Base-by-base conservation (phyloP, 1,140 invertebrate species). In the Aporrectodea caliginosa region DNA sequence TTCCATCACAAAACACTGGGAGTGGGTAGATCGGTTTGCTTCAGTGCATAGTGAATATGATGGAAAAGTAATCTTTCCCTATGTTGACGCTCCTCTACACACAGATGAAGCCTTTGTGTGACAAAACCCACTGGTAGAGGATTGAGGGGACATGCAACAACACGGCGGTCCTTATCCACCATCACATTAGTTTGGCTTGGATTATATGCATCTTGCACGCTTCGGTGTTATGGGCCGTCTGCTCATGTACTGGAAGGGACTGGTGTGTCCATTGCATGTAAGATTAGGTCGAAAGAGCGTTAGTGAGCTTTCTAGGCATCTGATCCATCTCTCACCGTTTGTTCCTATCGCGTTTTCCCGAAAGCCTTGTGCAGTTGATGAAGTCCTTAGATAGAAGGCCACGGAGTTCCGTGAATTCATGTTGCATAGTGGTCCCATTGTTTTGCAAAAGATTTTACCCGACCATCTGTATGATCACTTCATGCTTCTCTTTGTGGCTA, bases 371-470 rank as follows among this genome's bases (percentile, higher is more conserved):
- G 58, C 75, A 31, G 79, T 90, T 1, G 35, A 75, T 30, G 86
- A 90, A 69, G 31, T 88, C 35, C 82, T 85, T 2, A 76, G 83
- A 58, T 90, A 86, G 86, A 90, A 90, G 84, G 88, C 88, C 12
- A 90, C 88, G 31, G 89, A 90, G 82, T 89, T 88, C 83, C 82
- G 89, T 29, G 84, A 85, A 71, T 89, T 90, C 85, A 76, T 90
- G 31, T 78, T 89, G 2, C 90, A 90, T 83, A 85, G 85, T 32
- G 89, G 88, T 22, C 83, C 86, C 69, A 81, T 88, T 35, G 84
- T 87, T 35, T 79, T 89, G 35, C 84, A 84, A 81, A 78, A 83
- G 73, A 82, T 84, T 71, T 30, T 89, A 33, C 72, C 81, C 73
- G 71, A 83, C 33, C 82, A 84, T 34, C 32, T 85, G 31, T 90